These are phyloP conservation scores for Helicoverpa assulta DNA, from an alignment of 2,888 invertebrate genomes.

Conservation along the genomic window DNA sequence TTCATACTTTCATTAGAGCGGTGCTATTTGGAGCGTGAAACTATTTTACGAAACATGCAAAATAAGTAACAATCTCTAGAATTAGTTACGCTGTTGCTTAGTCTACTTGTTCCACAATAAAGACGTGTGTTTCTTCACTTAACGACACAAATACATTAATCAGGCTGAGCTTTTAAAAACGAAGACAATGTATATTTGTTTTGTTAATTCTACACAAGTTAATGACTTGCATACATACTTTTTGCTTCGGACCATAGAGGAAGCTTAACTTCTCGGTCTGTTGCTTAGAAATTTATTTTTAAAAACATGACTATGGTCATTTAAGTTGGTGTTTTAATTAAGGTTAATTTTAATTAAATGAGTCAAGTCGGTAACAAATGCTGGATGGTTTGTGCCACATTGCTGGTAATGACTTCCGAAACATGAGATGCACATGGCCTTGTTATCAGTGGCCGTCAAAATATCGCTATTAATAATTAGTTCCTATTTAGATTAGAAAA, in stretches of 20 bases:
- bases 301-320: slow-evolving; percentile 70
- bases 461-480: slow-evolving; percentile 45
- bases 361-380: slow-evolving; percentile 76
- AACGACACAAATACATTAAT: slow-evolving; percentile 84
- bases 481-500: slow-evolving; percentile 41
- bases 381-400: slow-evolving; percentile 67
- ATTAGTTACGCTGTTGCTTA: slow-evolving; percentile 89
- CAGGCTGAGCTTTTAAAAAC: slow-evolving; percentile 64
- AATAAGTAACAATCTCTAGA: slow-evolving; percentile 89
- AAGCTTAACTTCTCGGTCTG: slow-evolving; percentile 47
- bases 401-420: slow-evolving; percentile 57
- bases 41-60: slow-evolving; percentile 90
- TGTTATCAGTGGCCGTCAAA: slow-evolving; percentile 58
- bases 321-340: slow-evolving; percentile 79
- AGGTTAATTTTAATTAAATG: slow-evolving; percentile 82
- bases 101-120: slow-evolving; percentile 84
- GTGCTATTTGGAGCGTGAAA: slow-evolving; percentile 87
- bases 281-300: slow-evolving; percentile 38
- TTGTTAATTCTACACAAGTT: slow-evolving; percentile 53
- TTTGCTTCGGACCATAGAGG: slow-evolving; percentile 41
- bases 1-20: slow-evolving; percentile 87
- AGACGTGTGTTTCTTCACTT: slow-evolving; percentile 84
- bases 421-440: slow-evolving; percentile 50
- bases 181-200: slow-evolving; percentile 47
- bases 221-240: slow-evolving; percentile 49